Evolutionary conservation across 1,140 invertebrate genomes (phyloP).

Genomic region (Drosophila sulfurigaster): DNA sequence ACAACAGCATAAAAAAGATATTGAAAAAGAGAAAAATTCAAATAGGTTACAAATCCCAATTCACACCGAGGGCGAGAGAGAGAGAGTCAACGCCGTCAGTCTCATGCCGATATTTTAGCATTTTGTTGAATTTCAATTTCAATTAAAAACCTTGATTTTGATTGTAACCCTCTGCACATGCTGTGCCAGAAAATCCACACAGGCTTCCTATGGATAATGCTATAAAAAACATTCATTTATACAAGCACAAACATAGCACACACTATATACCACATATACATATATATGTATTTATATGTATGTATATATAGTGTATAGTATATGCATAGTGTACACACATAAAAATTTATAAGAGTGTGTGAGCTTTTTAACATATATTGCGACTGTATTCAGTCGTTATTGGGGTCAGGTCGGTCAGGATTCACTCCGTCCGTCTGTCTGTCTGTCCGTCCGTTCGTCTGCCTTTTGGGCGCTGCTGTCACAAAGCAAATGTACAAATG

Average conservation of each 20-base stretch:
- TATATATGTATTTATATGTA: not conserved
- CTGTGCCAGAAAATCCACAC: slow-evolving; percentile 39
- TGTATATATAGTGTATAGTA: not conserved
- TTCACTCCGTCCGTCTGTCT: slow-evolving; percentile 27
- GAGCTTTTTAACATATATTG: slow-evolving; percentile 5
- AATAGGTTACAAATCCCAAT: slow-evolving; percentile 19
- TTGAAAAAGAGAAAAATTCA: not conserved
- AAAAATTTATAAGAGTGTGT: not conserved
- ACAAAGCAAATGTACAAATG: slow-evolving; percentile 73
- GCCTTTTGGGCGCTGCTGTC: slow-evolving; percentile 17
- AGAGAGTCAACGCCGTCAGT: slow-evolving; percentile 6
- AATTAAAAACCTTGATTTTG: slow-evolving; percentile 83
- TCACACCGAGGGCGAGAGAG: not conserved
- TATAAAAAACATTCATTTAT: slow-evolving; percentile 9
- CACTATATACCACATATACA: not conserved
- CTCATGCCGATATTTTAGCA: slow-evolving; percentile 49
- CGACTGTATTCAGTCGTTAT: slow-evolving; percentile 17
- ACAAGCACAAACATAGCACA: not conserved
- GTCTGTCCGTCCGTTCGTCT: slow-evolving; percentile 13
- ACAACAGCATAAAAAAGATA: slow-evolving; percentile 10
- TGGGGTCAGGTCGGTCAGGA: slow-evolving; percentile 25
- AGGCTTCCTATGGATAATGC: slow-evolving; percentile 7
- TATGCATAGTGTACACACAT: not conserved
- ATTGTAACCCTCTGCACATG: slow-evolving; percentile 72
- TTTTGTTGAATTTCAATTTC: slow-evolving; percentile 82